Evolutionary conservation across 1,140 invertebrate genomes (phyloP).

Genomic region (Macrosteles quadrilineatus): DNA sequence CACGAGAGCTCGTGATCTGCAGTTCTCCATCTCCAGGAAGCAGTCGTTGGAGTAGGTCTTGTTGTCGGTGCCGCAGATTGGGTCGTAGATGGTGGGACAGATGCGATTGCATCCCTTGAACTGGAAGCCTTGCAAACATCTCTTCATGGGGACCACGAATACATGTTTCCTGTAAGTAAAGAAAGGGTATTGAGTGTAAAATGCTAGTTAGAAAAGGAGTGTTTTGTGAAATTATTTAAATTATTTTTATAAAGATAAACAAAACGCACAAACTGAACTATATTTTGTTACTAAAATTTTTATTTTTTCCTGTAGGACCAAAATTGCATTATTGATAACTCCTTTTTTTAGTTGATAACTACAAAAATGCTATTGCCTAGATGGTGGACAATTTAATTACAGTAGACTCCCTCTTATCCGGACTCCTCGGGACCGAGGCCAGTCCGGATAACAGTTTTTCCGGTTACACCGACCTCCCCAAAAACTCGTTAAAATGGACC

Average conservation of each 20-base stretch:
- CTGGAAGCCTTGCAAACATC: conserved; percentile 78
- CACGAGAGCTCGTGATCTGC: conserved; percentile 70
- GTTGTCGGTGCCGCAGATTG: conserved; percentile 85
- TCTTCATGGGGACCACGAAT: conserved; percentile 81
- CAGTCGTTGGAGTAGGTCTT: conserved; percentile 92
- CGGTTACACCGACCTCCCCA: too few relatives aligned
- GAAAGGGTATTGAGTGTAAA: conserved; percentile 1
- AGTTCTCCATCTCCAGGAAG: conserved; percentile 88
- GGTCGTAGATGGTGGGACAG: conserved; percentile 82
- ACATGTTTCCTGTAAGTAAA: conserved; percentile 72
- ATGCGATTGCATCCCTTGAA: conserved; percentile 84
- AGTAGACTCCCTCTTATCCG: too few relatives aligned
- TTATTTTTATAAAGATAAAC: not conserved
- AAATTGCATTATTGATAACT: too few relatives aligned
- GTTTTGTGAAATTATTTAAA: not conserved
- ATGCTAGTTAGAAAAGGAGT: not conserved
- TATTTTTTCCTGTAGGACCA: too few relatives aligned
- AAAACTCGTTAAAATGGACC: too few relatives aligned
- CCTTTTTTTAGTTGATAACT: too few relatives aligned
- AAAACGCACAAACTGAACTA: too few relatives aligned
- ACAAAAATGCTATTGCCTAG: too few relatives aligned
- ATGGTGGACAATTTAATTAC: too few relatives aligned
- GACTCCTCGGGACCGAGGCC: too few relatives aligned
- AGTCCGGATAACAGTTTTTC: too few relatives aligned
- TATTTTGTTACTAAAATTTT: too few relatives aligned